Percentiles rank a stretch among this genome's conserved stretches.
These are phyloP conservation scores for Carcina quercana DNA, from an alignment of 2,888 invertebrate species.

Conservation along the genomic window DNA sequence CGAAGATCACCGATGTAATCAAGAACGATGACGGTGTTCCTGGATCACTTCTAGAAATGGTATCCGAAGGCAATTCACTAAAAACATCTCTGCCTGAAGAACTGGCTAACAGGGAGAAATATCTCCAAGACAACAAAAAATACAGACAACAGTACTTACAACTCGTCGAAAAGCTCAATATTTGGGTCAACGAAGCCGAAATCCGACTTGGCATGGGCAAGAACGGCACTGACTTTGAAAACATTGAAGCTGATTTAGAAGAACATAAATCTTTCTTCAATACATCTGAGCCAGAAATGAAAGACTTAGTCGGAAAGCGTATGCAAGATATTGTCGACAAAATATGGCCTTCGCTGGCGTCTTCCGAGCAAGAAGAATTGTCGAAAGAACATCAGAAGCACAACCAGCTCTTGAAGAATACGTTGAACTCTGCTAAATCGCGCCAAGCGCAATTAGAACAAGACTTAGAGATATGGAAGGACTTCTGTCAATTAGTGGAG, in stretches of 20 bases:
- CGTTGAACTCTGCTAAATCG: constrained; percentile 87
- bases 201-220: constrained; percentile 84
- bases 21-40: constrained; percentile 87
- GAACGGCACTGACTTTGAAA: constrained; percentile 92
- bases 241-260: constrained; percentile 86
- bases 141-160: constrained; percentile 84
- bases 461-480: constrained; percentile 88
- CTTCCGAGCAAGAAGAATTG: constrained; percentile 87
- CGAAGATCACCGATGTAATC: constrained; percentile 80
- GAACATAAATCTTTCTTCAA: constrained; percentile 90
- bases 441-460: constrained; percentile 87
- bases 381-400: constrained; percentile 87
- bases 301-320: constrained; percentile 85
- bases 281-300: constrained; percentile 83
- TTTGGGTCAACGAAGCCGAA: constrained; percentile 90
- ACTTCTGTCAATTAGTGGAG: constrained; percentile 85
- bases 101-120: constrained; percentile 85
- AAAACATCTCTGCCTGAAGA: constrained; percentile 86
- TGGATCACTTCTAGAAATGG: constrained; percentile 85
- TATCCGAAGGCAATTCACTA: constrained; percentile 88
- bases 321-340: constrained; percentile 90
- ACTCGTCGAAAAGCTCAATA: constrained; percentile 84
- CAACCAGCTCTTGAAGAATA: constrained; percentile 87
- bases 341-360: constrained; percentile 89
- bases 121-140: constrained; percentile 84